Evolutionary conservation across 2,113 vertebrate species (phyloP).

Genomic region (Stegostoma tigrinum): DNA sequence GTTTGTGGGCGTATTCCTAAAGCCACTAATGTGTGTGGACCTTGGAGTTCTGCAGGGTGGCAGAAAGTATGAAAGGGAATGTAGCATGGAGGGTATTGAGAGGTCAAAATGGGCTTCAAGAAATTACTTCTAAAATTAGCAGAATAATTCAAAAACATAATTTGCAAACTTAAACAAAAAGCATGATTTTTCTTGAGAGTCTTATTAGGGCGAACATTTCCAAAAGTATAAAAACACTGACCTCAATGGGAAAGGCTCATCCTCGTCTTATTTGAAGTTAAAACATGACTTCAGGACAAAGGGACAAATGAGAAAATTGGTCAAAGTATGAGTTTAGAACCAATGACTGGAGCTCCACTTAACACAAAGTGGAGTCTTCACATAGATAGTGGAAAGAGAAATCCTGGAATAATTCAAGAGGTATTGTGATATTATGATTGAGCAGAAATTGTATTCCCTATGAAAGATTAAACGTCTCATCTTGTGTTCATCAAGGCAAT

Average conservation of each 20-base stretch:
- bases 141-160: slow-evolving; percentile 17
- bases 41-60: too few relatives aligned
- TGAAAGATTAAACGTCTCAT: background rate
- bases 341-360: background rate
- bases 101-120: background rate
- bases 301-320: background rate
- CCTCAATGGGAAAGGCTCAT: background rate
- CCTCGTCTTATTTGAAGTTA: background rate
- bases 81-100: background rate
- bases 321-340: background rate
- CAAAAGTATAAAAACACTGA: background rate
- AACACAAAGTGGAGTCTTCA: background rate
- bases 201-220: background rate
- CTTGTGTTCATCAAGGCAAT: too few relatives aligned
- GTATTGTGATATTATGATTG: background rate
- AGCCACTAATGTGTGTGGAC: too few relatives aligned
- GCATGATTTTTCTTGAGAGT: background rate
- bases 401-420: background rate
- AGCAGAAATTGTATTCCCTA: background rate
- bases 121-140: background rate
- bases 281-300: background rate
- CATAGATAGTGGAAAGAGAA: background rate
- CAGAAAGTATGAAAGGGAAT: too few relatives aligned
- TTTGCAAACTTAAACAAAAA: background rate
- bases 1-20: too few relatives aligned